Base-by-base conservation (phyloP, 2,888 invertebrate genomes). In the Sycophila texana region DNA sequence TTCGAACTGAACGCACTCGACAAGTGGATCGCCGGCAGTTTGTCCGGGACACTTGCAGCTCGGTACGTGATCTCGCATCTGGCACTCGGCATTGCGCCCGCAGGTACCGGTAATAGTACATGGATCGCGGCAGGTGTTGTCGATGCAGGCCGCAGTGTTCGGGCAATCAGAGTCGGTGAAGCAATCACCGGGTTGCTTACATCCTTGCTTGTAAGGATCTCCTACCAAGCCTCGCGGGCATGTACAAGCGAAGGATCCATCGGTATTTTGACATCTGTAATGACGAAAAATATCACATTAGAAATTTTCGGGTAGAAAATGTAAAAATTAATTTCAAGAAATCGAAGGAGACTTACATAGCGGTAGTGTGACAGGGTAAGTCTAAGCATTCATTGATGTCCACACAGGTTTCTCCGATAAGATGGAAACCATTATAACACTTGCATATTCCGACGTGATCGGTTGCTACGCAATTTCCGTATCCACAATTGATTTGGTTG, bases 171-270 rank as follows among this genome's bases (percentile, higher is more conserved):
- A 91, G 86, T 97, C 95, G 2, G 94, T 93, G 82, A 94, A 93
- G 86, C 97, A 97, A 88, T 96, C 96, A 67, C 96, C 97, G 0
- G 97, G 96, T 88, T 94, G 93, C 83, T 95, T 94, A 86, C 97
- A 97, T 51, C 95, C 96, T 0, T 93, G 92, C 76, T 93, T 92
- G 49, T 92, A 91, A 10, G 95, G 93, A 91, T 97, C 97, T 39
- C 96, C 95, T 72, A 97, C 93, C 26, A 96, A 92, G 74, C 96
- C 96, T 85, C 95, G 94, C 0, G 94, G 93, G 86, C 97, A 98
- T 58, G 92, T 91, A 84, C 98, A 98, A 18, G 92, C 91, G 88
- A 93, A 97, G 20, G 95, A 94, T 30, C 98, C 97, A 30, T 94
- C 94, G 53, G 92, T 93, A 86, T 97, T 97, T 84, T 94, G 92